phyloP scores from a whole-genome alignment of 2,888 invertebrate genomes.

The Coelopa pilipes region DNA sequence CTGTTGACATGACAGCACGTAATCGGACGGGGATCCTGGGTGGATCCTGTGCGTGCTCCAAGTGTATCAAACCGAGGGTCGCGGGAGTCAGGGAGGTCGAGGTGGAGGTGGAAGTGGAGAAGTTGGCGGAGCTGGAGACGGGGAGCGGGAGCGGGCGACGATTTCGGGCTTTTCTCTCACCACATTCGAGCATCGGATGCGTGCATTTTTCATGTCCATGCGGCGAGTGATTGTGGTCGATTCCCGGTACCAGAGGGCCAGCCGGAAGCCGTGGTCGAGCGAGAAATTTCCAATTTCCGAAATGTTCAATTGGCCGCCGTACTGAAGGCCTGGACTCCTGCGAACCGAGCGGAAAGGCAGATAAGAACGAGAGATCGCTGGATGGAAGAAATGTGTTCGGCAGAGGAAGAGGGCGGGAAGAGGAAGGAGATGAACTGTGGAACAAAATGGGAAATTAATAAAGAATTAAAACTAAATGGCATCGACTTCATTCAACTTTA shows the following conservation, averaged over 20 bases:
- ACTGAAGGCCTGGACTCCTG: conserved; percentile 70
- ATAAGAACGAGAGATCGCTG: no score
- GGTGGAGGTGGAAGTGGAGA: no score
- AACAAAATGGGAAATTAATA: no score
- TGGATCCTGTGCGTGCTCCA: background rate
- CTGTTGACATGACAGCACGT: conserved; percentile 28
- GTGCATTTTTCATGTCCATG: conserved; percentile 70
- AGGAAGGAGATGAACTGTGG: no score
- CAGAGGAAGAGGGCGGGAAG: no score
- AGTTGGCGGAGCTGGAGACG: background rate
- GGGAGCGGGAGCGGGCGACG: background rate
- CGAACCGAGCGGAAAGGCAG: background rate
- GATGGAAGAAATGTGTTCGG: no score
- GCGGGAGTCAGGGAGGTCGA: background rate
- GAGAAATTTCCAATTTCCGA: conserved; percentile 69
- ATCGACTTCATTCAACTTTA: no score
- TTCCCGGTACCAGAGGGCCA: conserved; percentile 56
- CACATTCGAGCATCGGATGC: conserved; percentile 71
- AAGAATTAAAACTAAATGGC: no score
- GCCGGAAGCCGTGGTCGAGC: conserved; percentile 54
- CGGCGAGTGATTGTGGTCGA: conserved; percentile 62
- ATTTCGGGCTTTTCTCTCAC: conserved; percentile 54
- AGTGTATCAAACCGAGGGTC: background rate
- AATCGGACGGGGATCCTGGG: conserved; percentile 18
- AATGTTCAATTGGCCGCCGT: conserved; percentile 69